Evolutionary conservation across 1,140 invertebrate genomes (phyloP).

Genomic region (Drosophila watanabei): DNA sequence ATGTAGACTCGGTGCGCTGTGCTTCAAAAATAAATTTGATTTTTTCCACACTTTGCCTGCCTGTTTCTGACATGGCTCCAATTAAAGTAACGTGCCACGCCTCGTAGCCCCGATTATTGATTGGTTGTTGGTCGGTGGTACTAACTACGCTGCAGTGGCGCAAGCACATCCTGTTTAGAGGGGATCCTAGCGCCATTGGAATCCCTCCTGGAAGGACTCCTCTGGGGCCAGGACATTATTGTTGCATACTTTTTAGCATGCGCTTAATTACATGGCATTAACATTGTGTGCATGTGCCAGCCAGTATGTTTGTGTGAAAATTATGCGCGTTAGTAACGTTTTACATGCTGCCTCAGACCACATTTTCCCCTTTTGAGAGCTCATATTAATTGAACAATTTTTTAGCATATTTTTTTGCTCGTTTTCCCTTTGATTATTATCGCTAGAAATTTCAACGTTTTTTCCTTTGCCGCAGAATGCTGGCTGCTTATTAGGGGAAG

Average conservation of each 20-base stretch:
- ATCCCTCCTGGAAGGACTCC: background rate
- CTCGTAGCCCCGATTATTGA: constrained; percentile 66
- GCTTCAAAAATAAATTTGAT: constrained; percentile 43
- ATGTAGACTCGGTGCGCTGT: background rate
- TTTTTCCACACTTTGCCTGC: constrained; percentile 46
- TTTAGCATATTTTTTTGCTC: constrained; percentile 63
- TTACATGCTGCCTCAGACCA: constrained; percentile 38
- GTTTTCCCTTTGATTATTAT: constrained; percentile 69
- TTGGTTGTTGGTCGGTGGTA: constrained; percentile 44
- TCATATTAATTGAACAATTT: constrained; percentile 81
- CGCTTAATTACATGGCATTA: constrained; percentile 78
- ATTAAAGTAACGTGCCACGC: constrained; percentile 66
- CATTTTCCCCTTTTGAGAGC: constrained; percentile 26
- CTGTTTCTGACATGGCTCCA: constrained; percentile 69
- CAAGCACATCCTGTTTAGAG: no score
- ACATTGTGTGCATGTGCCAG: constrained; percentile 46
- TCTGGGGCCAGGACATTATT: constrained; percentile 51
- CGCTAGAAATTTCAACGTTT: constrained; percentile 48
- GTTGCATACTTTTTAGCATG: constrained; percentile 80
- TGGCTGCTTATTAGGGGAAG: constrained; percentile 50
- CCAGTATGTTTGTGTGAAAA: constrained; percentile 58
- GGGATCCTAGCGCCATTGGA: background rate
- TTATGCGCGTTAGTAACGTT: constrained; percentile 72
- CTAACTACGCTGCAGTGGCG: constrained; percentile 33
- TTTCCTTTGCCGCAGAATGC: constrained; percentile 30